Evolutionary conservation across 2,797 vertebrate species (phyloP).

Genomic region (Cyclopterus lumpus): DNA sequence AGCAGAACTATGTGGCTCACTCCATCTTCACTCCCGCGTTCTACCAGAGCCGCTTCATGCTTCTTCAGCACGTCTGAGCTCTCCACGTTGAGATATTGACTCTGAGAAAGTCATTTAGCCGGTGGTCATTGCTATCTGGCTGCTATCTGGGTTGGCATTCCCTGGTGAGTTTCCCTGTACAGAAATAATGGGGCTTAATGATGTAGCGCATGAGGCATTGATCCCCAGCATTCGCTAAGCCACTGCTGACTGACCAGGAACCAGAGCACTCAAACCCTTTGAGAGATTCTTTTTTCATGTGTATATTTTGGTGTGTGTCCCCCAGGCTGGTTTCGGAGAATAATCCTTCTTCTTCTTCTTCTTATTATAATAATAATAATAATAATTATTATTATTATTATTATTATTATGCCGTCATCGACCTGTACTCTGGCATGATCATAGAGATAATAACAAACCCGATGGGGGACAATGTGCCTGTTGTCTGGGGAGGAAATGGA

Average conservation of each 20-base stretch:
- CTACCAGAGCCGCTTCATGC: slow-evolving; percentile 44
- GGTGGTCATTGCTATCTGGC: slow-evolving; percentile 34
- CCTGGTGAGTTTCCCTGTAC: slow-evolving; percentile 54
- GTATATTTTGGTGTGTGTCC: slow-evolving; percentile 23
- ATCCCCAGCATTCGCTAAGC: slow-evolving; percentile 52
- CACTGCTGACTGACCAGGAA: slow-evolving; percentile 34
- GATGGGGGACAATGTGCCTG: slow-evolving; percentile 46
- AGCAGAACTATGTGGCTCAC: slow-evolving; percentile 4
- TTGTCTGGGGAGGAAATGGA: slow-evolving; percentile 69
- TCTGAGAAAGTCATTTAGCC: slow-evolving; percentile 62
- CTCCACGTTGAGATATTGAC: slow-evolving; percentile 63
- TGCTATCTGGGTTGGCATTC: slow-evolving; percentile 46
- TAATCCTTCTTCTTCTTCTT: too few relatives aligned
- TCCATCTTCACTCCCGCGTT: slow-evolving; percentile 46
- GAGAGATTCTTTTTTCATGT: slow-evolving; percentile 24
- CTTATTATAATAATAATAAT: too few relatives aligned
- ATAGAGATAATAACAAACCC: slow-evolving; percentile 57
- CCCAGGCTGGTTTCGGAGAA: slow-evolving; percentile 14
- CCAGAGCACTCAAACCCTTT: slow-evolving; percentile 48
- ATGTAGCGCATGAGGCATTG: slow-evolving; percentile 56
- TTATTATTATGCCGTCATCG: slow-evolving; percentile 58
- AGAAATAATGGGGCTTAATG: slow-evolving; percentile 75
- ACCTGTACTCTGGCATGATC: slow-evolving; percentile 50
- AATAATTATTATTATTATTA: too few relatives aligned
- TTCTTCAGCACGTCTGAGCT: slow-evolving; percentile 51